These are phyloP conservation scores for Chrysolina haemoptera DNA, from an alignment of 2,888 invertebrate species.

Conservation along the genomic window DNA sequence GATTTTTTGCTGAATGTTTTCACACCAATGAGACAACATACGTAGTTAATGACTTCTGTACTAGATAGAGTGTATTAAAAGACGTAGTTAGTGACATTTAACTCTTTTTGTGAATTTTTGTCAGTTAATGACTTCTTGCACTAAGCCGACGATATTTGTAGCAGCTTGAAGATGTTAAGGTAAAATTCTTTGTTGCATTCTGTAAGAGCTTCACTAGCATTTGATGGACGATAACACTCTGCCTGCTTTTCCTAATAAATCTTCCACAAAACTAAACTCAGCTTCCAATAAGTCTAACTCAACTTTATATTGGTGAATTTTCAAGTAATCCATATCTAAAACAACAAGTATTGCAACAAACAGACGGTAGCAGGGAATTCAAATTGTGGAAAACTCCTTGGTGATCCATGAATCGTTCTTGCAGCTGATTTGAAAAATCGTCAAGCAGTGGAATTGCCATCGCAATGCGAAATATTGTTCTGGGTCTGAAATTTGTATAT, in stretches of 20 bases:
- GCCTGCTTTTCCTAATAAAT: conserved; percentile 8
- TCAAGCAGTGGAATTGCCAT: conserved; percentile 15
- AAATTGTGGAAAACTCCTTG: neutral
- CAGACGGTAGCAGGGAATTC: conserved; percentile 13
- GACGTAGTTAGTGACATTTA: too few species aligned
- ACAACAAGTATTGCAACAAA: conserved; percentile 18
- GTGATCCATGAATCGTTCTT: conserved; percentile 18
- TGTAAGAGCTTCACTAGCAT: conserved; percentile 20
- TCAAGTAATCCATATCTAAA: conserved; percentile 11
- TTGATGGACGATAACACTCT: conserved; percentile 6
- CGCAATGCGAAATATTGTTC: conserved; percentile 20
- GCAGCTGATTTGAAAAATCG: conserved; percentile 10
- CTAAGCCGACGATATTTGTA: too few species aligned
- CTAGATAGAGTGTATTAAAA: too few species aligned
- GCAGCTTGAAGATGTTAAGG: conserved; percentile 21
- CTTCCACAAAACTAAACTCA: conserved; percentile 22
- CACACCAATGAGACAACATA: too few species aligned
- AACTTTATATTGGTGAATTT: conserved; percentile 17
- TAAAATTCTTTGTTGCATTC: conserved; percentile 19
- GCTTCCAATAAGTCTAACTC: conserved; percentile 5
- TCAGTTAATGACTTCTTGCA: too few species aligned
- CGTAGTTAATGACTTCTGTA: too few species aligned
- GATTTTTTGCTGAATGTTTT: too few species aligned
- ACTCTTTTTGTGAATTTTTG: too few species aligned
- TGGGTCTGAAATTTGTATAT: conserved; percentile 11